Evolutionary conservation across 53 echinoderm and acorn worm genomes (phyloP).

Genomic region (Hippasteria phrygiana): DNA sequence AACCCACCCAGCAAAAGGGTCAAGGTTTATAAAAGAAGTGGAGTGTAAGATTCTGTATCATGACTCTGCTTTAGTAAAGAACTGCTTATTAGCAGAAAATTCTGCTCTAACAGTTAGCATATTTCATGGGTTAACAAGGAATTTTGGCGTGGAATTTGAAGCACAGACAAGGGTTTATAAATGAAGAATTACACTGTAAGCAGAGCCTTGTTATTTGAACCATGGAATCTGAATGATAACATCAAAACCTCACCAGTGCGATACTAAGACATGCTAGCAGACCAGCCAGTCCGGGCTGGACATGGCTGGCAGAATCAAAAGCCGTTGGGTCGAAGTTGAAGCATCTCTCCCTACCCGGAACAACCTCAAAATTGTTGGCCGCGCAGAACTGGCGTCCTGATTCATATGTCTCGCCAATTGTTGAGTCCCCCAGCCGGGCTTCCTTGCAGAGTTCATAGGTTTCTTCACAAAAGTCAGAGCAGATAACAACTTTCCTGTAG

Average conservation of each 20-base stretch:
- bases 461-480: conserved; percentile 90
- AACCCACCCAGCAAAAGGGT: too few species aligned
- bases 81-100: too few species aligned
- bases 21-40: too few species aligned
- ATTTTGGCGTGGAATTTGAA: too few species aligned
- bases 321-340: conserved; percentile 92
- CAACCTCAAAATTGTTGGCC: conserved; percentile 90
- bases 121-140: too few species aligned
- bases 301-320: conserved; percentile 63
- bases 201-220: too few species aligned
- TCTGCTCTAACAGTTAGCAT: too few species aligned
- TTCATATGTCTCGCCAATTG: conserved; percentile 73
- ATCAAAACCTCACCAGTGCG: conserved; percentile 1
- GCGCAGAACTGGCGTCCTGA: conserved; percentile 79
- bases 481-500: conserved; percentile 82
- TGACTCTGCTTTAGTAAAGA: too few species aligned
- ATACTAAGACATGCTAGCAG: conserved; percentile 1
- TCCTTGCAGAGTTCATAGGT: conserved; percentile 84
- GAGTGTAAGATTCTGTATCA: too few species aligned
- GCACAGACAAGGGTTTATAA: too few species aligned
- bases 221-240: background rate
- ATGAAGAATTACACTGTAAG: too few species aligned
- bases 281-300: background rate
- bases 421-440: conserved; percentile 50
- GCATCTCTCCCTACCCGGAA: conserved; percentile 81